Conservation (phyloP, 2,797 vertebrate species). For the Coendou prehensilis region DNA sequence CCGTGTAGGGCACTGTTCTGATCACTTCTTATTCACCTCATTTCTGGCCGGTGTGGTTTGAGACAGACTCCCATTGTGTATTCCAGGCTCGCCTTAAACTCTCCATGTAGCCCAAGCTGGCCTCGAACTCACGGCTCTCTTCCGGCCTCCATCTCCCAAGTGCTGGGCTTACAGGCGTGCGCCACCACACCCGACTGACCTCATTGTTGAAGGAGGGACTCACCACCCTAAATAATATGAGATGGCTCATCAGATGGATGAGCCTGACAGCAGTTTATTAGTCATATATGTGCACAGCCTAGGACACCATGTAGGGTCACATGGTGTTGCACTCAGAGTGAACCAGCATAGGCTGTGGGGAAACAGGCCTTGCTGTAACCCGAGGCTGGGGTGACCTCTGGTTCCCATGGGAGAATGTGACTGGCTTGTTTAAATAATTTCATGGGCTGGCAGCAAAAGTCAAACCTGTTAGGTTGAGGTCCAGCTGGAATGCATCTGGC, state of each 20-base stretch:
- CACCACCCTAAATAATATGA: neutral
- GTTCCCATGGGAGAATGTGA: neutral
- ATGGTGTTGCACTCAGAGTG: neutral
- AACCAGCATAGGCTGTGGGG: neutral
- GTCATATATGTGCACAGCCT: neutral
- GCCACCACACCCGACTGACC: neutral
- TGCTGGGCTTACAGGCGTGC: neutral
- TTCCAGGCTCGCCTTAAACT: neutral
- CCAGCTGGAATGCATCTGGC: neutral
- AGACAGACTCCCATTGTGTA: neutral
- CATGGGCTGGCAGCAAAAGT: neutral
- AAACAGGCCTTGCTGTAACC: neutral
- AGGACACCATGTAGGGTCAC: neutral
- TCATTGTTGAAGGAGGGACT: neutral
- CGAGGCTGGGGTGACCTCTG: neutral
- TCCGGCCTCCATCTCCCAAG: neutral
- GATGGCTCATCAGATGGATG: neutral
- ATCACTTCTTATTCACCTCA: neutral
- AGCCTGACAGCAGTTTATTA: neutral
- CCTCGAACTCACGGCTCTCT: neutral
- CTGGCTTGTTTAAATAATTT: constrained; percentile 30
- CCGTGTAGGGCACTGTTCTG: neutral
- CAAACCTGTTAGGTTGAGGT: neutral
- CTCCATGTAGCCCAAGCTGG: neutral
- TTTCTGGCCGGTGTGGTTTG: neutral